Base-by-base conservation (phyloP, 1,140 invertebrate species). In the Teleopsis dalmanni region DNA sequence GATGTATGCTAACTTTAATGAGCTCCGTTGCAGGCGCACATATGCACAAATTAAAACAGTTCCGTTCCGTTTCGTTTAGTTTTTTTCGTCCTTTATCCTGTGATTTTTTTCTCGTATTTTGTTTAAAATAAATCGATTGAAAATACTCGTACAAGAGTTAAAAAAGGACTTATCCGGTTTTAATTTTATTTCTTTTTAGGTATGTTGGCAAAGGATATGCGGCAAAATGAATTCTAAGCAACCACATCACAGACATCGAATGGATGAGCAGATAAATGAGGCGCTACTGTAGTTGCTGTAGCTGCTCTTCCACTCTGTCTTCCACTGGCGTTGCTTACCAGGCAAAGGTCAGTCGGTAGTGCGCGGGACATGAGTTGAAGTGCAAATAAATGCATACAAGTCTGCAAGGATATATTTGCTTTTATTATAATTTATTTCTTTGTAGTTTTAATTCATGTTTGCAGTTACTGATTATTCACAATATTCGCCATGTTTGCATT, bases 111-210 rank as follows among this genome's bases (percentile, higher is more conserved):
- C 14, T 7, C 22, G 13, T 41, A 33, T 46, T 46, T 46, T 46
- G 44, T 35, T 46, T 34, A 46, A 46, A 46, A 46, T 46, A 46
- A 46, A 46, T 46, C 44, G 44, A 46, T 46, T 46, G 44, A 31
- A 46, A 46, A 46, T 46, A 31, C 44, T 34, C 29, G 29, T 26
- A 46, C 35, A 31, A n/a, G 9, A 43, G 9, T 43, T 26, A 31
- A 3, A 25, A 2, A 41, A 10, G 19, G 14, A 19, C 21, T 13
- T 18, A 19, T 38, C n/a, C 3, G 37, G n/a, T 2, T 19, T 2
- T 38, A 18, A 16, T n/a, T 38, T 16, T 19, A 14, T 34, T 7
- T 34, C n/a, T 34, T 8, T 23, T 10, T 16, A 43, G 16, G 31
- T 27, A 27, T 35, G 31, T 14, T 31, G 33, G 44, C 44, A 46